Base-by-base conservation (phyloP, 2,888 invertebrate species). In the Malthinus flaveolus region DNA sequence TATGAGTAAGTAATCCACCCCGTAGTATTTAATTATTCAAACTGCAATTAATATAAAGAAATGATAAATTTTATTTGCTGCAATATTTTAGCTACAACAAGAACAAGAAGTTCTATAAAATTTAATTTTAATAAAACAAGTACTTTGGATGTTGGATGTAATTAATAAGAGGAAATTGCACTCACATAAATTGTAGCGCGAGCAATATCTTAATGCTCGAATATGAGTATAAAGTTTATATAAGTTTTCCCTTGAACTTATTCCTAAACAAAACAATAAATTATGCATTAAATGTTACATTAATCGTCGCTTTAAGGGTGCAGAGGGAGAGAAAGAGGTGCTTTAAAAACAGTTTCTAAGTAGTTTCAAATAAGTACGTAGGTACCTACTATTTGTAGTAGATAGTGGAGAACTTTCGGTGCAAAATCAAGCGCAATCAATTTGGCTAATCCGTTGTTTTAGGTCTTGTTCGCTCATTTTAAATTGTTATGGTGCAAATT, bases 121-220 rank as follows among this genome's bases (percentile, higher is more conserved):
- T 42, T 13, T 42, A 42, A 42, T 42, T 42, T 42, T 15, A 42
- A 42, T 13, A 15, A 23, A 42, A 42, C 39, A 42, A 42, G 39
- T 42, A 23, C 23, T 23, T 23, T 23, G 5, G 23, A 23, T 42
- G 23, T 23, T 42, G 15, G 39, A 15, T n/a, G 39, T 42, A 42
- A 42, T 42, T 42, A 42, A 42, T 42, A 42, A 42, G 12, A 42
- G 39, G 39, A 42, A 42, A 42, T 42, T 42, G 39, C 39, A 42
- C 15, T 23, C 23, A 13, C 15, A 42, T 23, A n/a, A 42, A 23
- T 23, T 23, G 39, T 42, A 15, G 6, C n/a, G 39, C 15, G 8
- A 5, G 15, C 15, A 42, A 42, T 15, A 42, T 42, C 39, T 13
- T 42, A 15, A 42, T 42, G 9, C 23, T 13, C 2, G 39, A 42